phyloP scores from a whole-genome alignment of 1,140 invertebrate species.

The Drosophila nikananu region DNA sequence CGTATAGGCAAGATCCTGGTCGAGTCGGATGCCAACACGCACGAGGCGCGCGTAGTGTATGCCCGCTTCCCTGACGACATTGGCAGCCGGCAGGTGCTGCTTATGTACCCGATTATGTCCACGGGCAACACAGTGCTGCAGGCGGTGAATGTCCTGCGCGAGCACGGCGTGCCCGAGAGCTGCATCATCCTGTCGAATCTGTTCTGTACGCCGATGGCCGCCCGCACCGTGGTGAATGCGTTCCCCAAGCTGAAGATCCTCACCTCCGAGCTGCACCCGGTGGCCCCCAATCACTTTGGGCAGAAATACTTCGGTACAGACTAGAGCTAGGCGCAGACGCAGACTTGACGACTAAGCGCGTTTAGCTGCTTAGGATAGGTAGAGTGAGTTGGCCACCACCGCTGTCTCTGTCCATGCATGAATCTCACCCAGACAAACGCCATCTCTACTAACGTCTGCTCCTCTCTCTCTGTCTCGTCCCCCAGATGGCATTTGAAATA shows the following conservation, averaged over 20 bases:
- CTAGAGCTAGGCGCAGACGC: slow-evolving; percentile 85
- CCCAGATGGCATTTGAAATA: slow-evolving; percentile 64
- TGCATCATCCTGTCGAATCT: slow-evolving; percentile 98
- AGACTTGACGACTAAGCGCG: slow-evolving; percentile 75
- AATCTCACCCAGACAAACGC: slow-evolving; percentile 1
- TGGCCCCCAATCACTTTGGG: slow-evolving; percentile 99
- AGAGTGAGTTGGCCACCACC: slow-evolving; percentile 40
- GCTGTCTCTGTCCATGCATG: slow-evolving; percentile 20
- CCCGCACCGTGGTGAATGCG: slow-evolving; percentile 92
- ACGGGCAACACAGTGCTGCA: slow-evolving; percentile 96
- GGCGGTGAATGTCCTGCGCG: slow-evolving; percentile 96
- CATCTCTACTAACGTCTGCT: slow-evolving; percentile 31
- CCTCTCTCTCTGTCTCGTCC: slow-evolving; percentile 9
- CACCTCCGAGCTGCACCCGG: slow-evolving; percentile 96
- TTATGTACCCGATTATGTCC: slow-evolving; percentile 99
- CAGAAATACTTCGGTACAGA: slow-evolving; percentile 99
- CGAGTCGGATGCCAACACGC: slow-evolving; percentile 98
- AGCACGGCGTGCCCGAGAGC: slow-evolving; percentile 96
- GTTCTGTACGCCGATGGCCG: slow-evolving; percentile 97
- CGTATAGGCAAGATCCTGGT: slow-evolving; percentile 99
- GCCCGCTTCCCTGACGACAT: slow-evolving; percentile 99
- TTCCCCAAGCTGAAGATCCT: slow-evolving; percentile 98
- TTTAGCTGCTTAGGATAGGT: slow-evolving; percentile 73
- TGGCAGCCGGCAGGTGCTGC: slow-evolving; percentile 93
- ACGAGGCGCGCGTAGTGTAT: slow-evolving; percentile 98